A percentile compares a stretch with the other conserved stretches of the same genome.
Evolutionary conservation across 1,140 invertebrate species (phyloP).

Genomic region (Linepithema humile): DNA sequence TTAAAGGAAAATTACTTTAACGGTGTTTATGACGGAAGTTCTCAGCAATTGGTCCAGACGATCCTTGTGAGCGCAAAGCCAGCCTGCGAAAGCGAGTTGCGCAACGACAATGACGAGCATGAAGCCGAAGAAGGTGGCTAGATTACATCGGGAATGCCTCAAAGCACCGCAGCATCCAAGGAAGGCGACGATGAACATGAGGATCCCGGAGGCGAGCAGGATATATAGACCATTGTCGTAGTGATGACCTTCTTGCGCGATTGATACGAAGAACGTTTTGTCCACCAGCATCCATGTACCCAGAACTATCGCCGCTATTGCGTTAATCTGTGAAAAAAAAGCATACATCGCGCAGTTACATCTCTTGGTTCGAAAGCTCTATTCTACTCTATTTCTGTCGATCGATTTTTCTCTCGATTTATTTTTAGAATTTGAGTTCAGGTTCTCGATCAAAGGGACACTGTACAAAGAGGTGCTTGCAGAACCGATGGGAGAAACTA

Average conservation of each 20-base stretch:
- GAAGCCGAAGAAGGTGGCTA: slow-evolving; percentile 91
- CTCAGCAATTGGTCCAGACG: slow-evolving; percentile 87
- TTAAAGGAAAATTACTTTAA: slow-evolving; percentile 81
- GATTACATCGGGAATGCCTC: slow-evolving; percentile 93
- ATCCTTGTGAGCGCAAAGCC: slow-evolving; percentile 89
- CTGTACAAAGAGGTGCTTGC: not conserved
- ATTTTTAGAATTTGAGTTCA: not conserved
- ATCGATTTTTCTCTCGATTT: not conserved
- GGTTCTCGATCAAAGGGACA: slow-evolving; percentile 18
- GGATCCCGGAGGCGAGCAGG: slow-evolving; percentile 90
- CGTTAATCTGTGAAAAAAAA: slow-evolving; percentile 87
- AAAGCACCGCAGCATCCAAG: slow-evolving; percentile 96
- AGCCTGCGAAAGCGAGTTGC: slow-evolving; percentile 90
- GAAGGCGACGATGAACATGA: slow-evolving; percentile 94
- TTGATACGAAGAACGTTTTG: slow-evolving; percentile 89
- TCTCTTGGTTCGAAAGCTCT: not conserved
- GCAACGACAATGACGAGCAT: slow-evolving; percentile 91
- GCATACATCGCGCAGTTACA: too few species aligned
- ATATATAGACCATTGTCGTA: slow-evolving; percentile 90
- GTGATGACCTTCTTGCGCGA: slow-evolving; percentile 88
- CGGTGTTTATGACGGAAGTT: slow-evolving; percentile 87
- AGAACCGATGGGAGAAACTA: slow-evolving; percentile 45
- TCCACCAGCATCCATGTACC: slow-evolving; percentile 92
- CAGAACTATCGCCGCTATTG: slow-evolving; percentile 87
- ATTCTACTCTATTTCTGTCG: not conserved